Conservation (phyloP, 1,140 invertebrate genomes). For the Drosophila nikananu region DNA sequence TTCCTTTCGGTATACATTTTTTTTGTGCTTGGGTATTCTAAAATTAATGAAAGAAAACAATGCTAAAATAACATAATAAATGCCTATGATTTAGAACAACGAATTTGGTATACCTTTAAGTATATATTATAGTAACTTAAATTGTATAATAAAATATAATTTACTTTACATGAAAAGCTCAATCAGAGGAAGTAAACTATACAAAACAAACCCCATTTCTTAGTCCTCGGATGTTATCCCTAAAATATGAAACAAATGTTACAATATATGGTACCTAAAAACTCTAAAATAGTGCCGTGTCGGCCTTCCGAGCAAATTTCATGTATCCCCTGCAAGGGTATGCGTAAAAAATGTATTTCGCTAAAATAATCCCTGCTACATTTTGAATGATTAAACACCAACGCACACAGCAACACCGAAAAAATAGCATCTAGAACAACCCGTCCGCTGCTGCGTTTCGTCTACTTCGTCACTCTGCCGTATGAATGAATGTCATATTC, state of each 20-base stretch:
- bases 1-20: not conserved
- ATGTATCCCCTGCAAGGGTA: slow-evolving; percentile 14
- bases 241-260: not conserved
- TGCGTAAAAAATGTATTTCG: slow-evolving; percentile 52
- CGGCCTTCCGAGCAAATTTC: not conserved
- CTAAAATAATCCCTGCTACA: slow-evolving; percentile 58
- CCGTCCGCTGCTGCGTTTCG: slow-evolving; percentile 70
- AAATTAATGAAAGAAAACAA: not conserved
- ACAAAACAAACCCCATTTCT: not conserved
- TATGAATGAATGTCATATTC: slow-evolving; percentile 83
- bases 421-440: slow-evolving; percentile 45
- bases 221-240: not conserved
- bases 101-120: slow-evolving; percentile 6
- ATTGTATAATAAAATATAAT: not conserved
- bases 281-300: not conserved
- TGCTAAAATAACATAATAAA: not conserved
- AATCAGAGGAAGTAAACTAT: not conserved
- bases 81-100: not conserved
- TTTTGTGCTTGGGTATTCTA: not conserved
- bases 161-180: not conserved
- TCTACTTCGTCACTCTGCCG: slow-evolving; percentile 72
- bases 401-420: slow-evolving; percentile 7
- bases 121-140: not conserved
- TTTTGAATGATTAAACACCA: slow-evolving; percentile 43
- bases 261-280: not conserved